phyloP scores from a whole-genome alignment of 2,113 vertebrate species.

The Fregetta grallaria region DNA sequence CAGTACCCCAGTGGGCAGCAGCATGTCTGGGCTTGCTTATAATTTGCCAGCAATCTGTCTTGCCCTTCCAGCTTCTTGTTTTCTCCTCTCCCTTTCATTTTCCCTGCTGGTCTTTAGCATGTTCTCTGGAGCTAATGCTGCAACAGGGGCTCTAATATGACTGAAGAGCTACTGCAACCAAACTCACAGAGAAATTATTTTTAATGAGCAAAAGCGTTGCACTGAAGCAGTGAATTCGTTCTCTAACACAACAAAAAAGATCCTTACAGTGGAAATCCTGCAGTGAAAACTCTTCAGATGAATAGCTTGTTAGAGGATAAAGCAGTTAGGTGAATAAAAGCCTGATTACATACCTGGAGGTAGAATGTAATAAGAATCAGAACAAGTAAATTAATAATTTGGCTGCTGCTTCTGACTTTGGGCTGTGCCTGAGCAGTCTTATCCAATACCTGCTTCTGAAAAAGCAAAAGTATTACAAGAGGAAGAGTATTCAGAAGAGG shows the following conservation, averaged over 20 bases:
- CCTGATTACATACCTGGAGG: slow-evolving; percentile 65
- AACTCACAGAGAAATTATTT: slow-evolving; percentile 22
- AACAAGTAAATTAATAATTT: slow-evolving; percentile 64
- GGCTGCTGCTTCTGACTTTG: not conserved
- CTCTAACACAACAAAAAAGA: not conserved
- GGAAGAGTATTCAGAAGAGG: not conserved
- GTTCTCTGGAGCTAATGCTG: not conserved
- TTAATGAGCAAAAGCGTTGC: slow-evolving; percentile 36
- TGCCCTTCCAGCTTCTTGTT: slow-evolving; percentile 14
- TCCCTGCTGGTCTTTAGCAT: not conserved
- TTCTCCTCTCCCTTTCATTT: slow-evolving; percentile 13
- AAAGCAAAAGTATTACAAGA: not conserved
- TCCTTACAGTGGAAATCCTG: slow-evolving; percentile 31
- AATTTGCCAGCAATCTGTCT: slow-evolving; percentile 61
- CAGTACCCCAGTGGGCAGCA: not conserved
- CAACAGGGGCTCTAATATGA: not conserved
- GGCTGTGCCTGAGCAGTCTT: slow-evolving; percentile 7
- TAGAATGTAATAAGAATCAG: slow-evolving; percentile 50
- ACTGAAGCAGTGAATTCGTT: not conserved
- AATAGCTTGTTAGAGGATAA: slow-evolving; percentile 71
- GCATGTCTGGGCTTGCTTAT: slow-evolving; percentile 31
- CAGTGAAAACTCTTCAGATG: slow-evolving; percentile 61
- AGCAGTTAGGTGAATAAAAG: slow-evolving; percentile 74
- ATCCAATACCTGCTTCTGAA: slow-evolving; percentile 11
- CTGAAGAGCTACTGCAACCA: not conserved